A percentile compares a stretch with the other conserved stretches of the same genome.
Evolutionary conservation across 2,888 invertebrate genomes (phyloP).

Genomic region (Caenorhabditis parvicauda): DNA sequence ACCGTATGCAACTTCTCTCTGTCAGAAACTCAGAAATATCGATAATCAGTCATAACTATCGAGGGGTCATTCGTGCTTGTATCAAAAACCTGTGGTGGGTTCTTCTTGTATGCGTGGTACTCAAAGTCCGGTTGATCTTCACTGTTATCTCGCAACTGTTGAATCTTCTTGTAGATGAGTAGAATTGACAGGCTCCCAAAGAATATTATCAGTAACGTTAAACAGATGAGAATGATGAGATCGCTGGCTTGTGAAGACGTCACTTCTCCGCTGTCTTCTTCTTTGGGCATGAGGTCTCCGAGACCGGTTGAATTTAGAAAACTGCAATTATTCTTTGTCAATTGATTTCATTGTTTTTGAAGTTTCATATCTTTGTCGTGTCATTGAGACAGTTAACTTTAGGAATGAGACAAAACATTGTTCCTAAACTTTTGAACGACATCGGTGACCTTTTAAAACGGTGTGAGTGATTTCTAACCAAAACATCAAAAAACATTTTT

Average conservation of each 20-base stretch:
- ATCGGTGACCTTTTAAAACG: too few species aligned
- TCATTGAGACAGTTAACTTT: background rate
- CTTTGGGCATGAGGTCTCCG: background rate
- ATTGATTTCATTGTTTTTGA: background rate
- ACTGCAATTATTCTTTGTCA: background rate
- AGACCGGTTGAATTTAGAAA: background rate
- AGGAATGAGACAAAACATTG: background rate
- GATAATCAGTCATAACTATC: too few species aligned
- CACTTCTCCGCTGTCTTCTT: background rate
- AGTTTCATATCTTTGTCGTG: background rate
- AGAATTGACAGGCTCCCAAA: conserved; percentile 24
- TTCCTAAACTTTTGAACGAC: too few species aligned
- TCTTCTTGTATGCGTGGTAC: conserved; percentile 23
- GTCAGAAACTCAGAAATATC: too few species aligned
- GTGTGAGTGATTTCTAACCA: too few species aligned
- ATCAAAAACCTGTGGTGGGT: conserved; percentile 24
- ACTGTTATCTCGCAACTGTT: conserved; percentile 22
- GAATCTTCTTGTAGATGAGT: conserved; percentile 26
- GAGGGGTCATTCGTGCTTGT: too few species aligned
- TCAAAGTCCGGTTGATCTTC: conserved; percentile 28
- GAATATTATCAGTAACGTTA: conserved; percentile 28
- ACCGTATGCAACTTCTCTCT: too few species aligned
- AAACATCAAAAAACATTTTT: too few species aligned
- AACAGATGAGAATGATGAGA: conserved; percentile 18
- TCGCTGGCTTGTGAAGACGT: conserved; percentile 15